Base-by-base conservation (phyloP, 1,140 invertebrate genomes). In the Calycopis cecrops region DNA sequence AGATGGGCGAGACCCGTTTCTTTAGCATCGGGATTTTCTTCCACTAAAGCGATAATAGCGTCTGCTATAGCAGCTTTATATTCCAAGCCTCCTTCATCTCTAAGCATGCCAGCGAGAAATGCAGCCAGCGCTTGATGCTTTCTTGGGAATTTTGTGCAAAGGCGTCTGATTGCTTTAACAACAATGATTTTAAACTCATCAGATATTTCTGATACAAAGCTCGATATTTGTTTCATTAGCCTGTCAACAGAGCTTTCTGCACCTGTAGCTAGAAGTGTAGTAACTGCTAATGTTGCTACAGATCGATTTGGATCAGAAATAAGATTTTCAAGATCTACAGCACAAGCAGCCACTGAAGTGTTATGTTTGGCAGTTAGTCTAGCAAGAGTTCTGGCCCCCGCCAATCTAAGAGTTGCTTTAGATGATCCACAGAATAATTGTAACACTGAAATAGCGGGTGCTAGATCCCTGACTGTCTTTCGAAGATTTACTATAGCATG, bases 111-210 rank as follows among this genome's bases (percentile, higher is more conserved):
- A 4, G 98, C 97, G 4, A 99, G 89, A 85, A 99, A 99, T 50
- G 95, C 97, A 93, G 99, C 99, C 61, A 99, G 88, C 0, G 97
- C 94, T 12, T 93, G 92, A 79, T 99, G 98, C 79, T 99, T 99
- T 3, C 98, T 90, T 0, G 99, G 98, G 81, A 99, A 99, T 81
- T 99, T 99, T 35, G 96, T 91, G 73, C 98, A 99, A 1, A 99
- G 85, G 0, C 96, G 94, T 67, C 95, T 89, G 57, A 94, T 94
- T 1, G 93, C 93, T 78, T 98, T 95, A 0, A 99, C 97, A 9
- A 99, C 98, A 7, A 99, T 97, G 57, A 99, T 96, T 89, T 99
- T 99, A 74, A 99, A 99, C 89, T 99, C 98, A 85, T 99, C 99
- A 0, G 97, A 98, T 64, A 99, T 99, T 88, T 99, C 99, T 0